Percentiles rank a stretch among this genome's conserved stretches.
phyloP scores from a whole-genome alignment of 2,888 invertebrate species.

The Cheilosia soror region DNA sequence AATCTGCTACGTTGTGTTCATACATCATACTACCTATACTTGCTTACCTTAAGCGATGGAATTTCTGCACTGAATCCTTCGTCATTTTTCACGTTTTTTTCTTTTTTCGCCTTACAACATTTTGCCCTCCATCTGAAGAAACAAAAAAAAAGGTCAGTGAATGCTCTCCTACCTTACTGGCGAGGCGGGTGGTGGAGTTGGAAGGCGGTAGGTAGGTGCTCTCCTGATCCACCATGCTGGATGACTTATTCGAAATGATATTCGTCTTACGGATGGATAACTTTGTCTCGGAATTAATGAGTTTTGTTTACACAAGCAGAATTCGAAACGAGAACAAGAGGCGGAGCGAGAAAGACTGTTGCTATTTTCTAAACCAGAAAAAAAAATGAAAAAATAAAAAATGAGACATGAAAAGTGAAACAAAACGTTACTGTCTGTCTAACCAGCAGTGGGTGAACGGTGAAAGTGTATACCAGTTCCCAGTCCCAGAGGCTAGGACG shows the following conservation, averaged over 20 bases:
- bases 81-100: slow-evolving; percentile 15
- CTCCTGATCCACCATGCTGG: slow-evolving; percentile 28
- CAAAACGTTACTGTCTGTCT: slow-evolving; percentile 34
- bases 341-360: slow-evolving; percentile 31
- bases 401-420: slow-evolving; percentile 6
- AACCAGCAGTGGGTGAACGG: background rate
- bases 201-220: slow-evolving; percentile 11
- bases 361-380: slow-evolving; percentile 28
- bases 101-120: slow-evolving; percentile 11
- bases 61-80: slow-evolving; percentile 29
- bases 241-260: slow-evolving; percentile 64
- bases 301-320: slow-evolving; percentile 56
- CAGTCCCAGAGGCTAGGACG: background rate
- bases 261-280: slow-evolving; percentile 65
- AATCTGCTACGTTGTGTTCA: background rate
- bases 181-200: background rate
- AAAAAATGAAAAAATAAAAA: slow-evolving; percentile 6
- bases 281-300: slow-evolving; percentile 66
- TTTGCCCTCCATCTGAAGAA: slow-evolving; percentile 24
- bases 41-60: slow-evolving; percentile 15
- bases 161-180: background rate
- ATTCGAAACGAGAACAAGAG: slow-evolving; percentile 28
- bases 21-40: background rate
- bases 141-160: slow-evolving; percentile 24
- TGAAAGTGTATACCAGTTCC: background rate